Percentiles rank a stretch among this genome's conserved stretches.
Conservation (phyloP, 1,140 invertebrate species). For the Bombus breviceps region DNA sequence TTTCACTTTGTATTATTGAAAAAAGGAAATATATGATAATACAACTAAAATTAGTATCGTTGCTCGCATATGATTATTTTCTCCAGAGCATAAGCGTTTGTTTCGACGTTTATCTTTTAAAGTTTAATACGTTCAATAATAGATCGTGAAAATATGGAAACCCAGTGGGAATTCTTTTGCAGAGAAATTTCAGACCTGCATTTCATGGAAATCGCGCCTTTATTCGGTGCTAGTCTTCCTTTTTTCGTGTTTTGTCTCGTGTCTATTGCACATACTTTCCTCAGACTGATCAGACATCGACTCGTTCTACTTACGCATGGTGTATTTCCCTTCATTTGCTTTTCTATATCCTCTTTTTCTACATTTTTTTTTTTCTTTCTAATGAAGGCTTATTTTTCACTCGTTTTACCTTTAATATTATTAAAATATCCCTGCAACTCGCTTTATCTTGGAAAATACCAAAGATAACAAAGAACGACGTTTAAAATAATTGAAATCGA, state of each 20-base stretch:
- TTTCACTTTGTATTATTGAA: neutral
- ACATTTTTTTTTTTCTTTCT: too few relatives aligned
- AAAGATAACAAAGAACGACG: neutral
- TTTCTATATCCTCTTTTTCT: neutral
- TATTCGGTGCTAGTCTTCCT: neutral
- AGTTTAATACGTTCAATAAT: too few relatives aligned
- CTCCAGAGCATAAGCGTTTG: neutral
- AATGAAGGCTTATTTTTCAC: neutral
- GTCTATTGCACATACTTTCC: neutral
- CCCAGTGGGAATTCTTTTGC: too few relatives aligned
- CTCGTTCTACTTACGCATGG: slow-evolving; percentile 4
- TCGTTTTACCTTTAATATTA: neutral
- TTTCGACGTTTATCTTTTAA: neutral
- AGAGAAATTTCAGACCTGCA: too few relatives aligned
- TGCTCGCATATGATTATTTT: neutral
- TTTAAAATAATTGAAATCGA: neutral
- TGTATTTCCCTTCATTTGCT: neutral
- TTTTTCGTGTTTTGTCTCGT: neutral
- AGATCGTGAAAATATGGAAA: neutral
- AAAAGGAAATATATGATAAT: neutral
- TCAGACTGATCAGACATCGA: neutral
- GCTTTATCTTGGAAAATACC: neutral
- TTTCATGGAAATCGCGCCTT: neutral
- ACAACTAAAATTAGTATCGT: neutral
- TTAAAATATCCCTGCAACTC: neutral